Base-by-base conservation (phyloP, 2,113 vertebrate genomes). In the Agelaius tricolor region DNA sequence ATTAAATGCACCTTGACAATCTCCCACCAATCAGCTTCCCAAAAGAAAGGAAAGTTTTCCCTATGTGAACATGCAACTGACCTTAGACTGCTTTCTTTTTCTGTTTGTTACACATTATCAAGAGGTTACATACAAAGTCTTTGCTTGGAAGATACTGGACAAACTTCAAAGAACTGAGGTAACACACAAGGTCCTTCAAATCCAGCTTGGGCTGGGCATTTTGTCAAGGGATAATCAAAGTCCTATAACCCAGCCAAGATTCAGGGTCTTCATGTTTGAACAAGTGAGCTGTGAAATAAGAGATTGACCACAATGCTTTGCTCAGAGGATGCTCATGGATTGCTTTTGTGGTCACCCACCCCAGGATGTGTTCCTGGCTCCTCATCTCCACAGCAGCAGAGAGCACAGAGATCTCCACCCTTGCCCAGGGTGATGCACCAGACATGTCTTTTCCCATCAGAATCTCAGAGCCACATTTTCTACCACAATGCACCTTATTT, bases 301-400 rank as follows among this genome's bases (percentile, higher is more conserved):
- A 43, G 33, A 35, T 0, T 33, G 54, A 15, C 10, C n/a, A 28
- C 0, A 0, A 16, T 15, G 46, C 19, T 78, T 61, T 31, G 9
- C 20, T 41, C 55, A 89, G 65, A 23, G 41, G 33, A 84, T 14
- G 54, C 9, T 52, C 23, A 43, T n/a, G 76, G 49, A 30, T 22
- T 63, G 47, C 33, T 57, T 68, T 47, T 8, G 3, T 9, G 20
- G 8, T 28, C 44, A 47, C 21, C n/a, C 31, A 26, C 28, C 10
- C 37, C 16, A 63, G 37, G 26, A 15, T 1, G 2, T 28, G 28
- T 3, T 47, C 43, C 47, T 51, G 66, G n/a, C 71, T 69, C 66
- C 71, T 39, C 30, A n/a, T 3, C 13, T n/a, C 28, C 66, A 21
- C 1, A 12, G 39, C 30, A 62, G n/a, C 61, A 65, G 39, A 9